Base-by-base conservation (phyloP, 1,140 invertebrate genomes). In the Protaetia brevitarsis region DNA sequence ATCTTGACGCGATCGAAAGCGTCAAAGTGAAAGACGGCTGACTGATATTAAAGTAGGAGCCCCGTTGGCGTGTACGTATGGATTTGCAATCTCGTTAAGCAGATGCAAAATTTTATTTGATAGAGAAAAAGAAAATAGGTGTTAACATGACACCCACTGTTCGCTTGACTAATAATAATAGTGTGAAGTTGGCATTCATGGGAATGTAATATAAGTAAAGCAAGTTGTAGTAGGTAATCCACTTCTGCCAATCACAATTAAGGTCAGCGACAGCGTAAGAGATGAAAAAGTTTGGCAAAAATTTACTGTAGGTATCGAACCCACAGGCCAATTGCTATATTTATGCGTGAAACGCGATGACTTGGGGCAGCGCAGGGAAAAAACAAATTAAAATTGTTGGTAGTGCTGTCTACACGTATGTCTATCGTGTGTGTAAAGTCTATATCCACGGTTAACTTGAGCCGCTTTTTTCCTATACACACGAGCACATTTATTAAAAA, bases 211-310 rank as follows among this genome's bases (percentile, higher is more conserved):
- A 23, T 19, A 19, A 8, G 6, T 37, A 16, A 37, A 13, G 34
- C 2, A 13, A 51, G 41, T 51, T 23, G n/a, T 13, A 51, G 41
- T 51, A n/a, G n/a, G n/a, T n/a, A 51, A 16, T 51, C 41, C 26
- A 51, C 41, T 51, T 51, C 21, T 11, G 26, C 26, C 41, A 51
- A 51, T 51, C 41, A 51, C 21, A 51, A 51, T 51, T 51, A 51
- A 51, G 41, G 41, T 51, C 41, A 51, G 41, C 11, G 41, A 51
- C 41, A 51, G 41, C 11, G 26, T 19, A 10, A 51, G 19, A 19
- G 19, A 10, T 6, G 41, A 51, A 51, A 51, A 45, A 51, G 26
- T 2, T 51, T 10, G 41, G 26, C 26, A 19, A 51, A 23, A 51
- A 16, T 51, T 19, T 19, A 23, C 41, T 51, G 26, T 19, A n/a